phyloP scores from a whole-genome alignment of 2,797 vertebrate genomes.

The Bradypus variegatus region DNA sequence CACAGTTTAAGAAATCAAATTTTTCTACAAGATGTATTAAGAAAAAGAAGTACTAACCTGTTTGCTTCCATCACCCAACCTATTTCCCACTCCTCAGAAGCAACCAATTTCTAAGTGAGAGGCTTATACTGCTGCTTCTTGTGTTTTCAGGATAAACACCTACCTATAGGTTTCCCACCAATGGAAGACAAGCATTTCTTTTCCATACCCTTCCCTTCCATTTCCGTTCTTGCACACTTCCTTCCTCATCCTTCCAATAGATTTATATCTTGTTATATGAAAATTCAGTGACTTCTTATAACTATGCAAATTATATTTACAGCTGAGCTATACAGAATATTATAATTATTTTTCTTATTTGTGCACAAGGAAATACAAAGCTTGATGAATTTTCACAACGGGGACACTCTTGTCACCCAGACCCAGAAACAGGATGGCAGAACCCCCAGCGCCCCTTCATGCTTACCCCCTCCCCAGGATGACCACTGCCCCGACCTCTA shows the following conservation, averaged over 20 bases:
- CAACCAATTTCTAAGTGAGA: neutral
- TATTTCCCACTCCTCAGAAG: neutral
- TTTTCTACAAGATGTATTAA: neutral
- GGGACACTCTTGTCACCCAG: neutral
- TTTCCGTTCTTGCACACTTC: neutral
- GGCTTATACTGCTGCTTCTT: neutral
- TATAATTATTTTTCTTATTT: neutral
- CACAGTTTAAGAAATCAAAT: neutral
- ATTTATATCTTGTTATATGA: neutral
- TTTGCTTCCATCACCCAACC: neutral
- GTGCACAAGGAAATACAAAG: neutral
- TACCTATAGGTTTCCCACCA: neutral
- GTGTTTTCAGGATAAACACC: neutral
- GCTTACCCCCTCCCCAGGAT: neutral
- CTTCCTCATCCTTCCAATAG: neutral
- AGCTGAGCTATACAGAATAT: neutral
- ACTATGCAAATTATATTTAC: neutral
- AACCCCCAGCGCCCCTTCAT: neutral
- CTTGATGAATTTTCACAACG: neutral
- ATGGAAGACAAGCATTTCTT: neutral
- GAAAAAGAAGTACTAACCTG: neutral
- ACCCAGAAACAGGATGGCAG: neutral
- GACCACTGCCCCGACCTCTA: neutral
- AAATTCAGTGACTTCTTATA: neutral
- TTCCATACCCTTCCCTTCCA: neutral